A percentile compares a stretch with the other conserved stretches of the same genome.
phyloP scores from a whole-genome alignment of 1,140 invertebrate genomes.

The Drepana arcuata region DNA sequence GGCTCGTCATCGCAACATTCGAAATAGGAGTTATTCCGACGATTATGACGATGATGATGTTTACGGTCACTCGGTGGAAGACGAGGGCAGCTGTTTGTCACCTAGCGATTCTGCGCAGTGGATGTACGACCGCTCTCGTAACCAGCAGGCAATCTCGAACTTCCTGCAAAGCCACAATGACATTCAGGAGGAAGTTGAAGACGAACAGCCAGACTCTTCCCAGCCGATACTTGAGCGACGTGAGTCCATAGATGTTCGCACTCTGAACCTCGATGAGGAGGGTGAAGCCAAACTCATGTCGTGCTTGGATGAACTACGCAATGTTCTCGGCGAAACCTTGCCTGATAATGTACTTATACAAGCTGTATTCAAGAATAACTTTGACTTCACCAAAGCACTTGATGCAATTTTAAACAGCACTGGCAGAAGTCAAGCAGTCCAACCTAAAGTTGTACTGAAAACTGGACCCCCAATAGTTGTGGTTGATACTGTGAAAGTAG shows the following conservation, averaged over 20 bases:
- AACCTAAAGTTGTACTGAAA: slow-evolving; percentile 13
- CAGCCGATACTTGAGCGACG: slow-evolving; percentile 40
- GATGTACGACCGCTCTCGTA: slow-evolving; percentile 84
- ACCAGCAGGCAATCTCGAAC: slow-evolving; percentile 79
- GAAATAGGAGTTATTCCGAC: slow-evolving; percentile 83
- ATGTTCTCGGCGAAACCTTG: slow-evolving; percentile 84
- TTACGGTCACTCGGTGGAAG: slow-evolving; percentile 93
- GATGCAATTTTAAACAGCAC: slow-evolving; percentile 78
- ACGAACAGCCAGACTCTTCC: slow-evolving; percentile 40
- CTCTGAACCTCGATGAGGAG: slow-evolving; percentile 73
- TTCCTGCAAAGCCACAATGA: slow-evolving; percentile 80
- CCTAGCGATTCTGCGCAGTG: slow-evolving; percentile 89
- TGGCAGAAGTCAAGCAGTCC: slow-evolving; percentile 9
- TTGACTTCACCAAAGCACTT: slow-evolving; percentile 80
- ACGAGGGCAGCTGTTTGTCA: slow-evolving; percentile 90
- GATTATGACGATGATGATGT: slow-evolving; percentile 95
- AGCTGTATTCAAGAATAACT: slow-evolving; percentile 73
- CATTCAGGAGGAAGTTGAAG: slow-evolving; percentile 82
- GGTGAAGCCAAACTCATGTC: slow-evolving; percentile 84
- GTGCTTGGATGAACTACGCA: slow-evolving; percentile 87
- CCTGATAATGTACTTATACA: slow-evolving; percentile 79
- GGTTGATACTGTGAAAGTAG: slow-evolving; percentile 60
- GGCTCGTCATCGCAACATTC: slow-evolving; percentile 84
- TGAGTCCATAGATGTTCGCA: slow-evolving; percentile 62
- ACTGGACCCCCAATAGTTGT: slow-evolving; percentile 37